Evolutionary conservation across 2,888 invertebrate species (phyloP), one percentile per base, ranked within the genome.

Genomic region (Thera britannica): DNA sequence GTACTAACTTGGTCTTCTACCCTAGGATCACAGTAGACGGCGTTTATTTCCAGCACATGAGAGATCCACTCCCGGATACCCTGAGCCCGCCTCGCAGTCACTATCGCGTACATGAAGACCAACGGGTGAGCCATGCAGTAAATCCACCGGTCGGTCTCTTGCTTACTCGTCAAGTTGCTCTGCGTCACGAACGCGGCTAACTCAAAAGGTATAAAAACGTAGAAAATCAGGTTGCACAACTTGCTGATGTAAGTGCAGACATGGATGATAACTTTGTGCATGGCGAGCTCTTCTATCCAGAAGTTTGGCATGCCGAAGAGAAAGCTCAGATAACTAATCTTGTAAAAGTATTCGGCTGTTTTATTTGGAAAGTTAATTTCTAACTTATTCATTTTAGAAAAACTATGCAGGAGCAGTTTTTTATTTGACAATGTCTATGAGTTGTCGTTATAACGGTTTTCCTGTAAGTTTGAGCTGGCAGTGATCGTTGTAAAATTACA

Each of bases 221-320:
- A 73, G 3, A 36, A 61, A 1, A 0, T 12, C 2, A 51, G 60
- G 41, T 65, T 6, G 46, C 41, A 61, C 11, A 62, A 41, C 49
- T 69, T 36, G 67, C 69, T 12, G 65, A 34, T 2, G 11, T 6
- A 9, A 55, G 44, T 9, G 56, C 68, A 72, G 34, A 12, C 1
- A 38, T 68, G 65, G 12, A 52, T 23, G 44, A 75, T 67, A 44
- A 9, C 36, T 52, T 66, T 62, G 5, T 72, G 57, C 2, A 71
- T 35, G 8, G 35, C 48, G 0, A 73, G 60, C 44, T 73, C 64
- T 57, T 62, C 65, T 34, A 72, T 61, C 72, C 73, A 73, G 60
- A 75, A 73, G 57, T 72, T 69, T 8, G 72, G 72, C 6, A 73
- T 64, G 1, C 75, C 75, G n/a, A 67, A 59, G 11, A 70, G 44